phyloP scores from a whole-genome alignment of 2,888 invertebrate genomes.

The Eurytoma adleriae region DNA sequence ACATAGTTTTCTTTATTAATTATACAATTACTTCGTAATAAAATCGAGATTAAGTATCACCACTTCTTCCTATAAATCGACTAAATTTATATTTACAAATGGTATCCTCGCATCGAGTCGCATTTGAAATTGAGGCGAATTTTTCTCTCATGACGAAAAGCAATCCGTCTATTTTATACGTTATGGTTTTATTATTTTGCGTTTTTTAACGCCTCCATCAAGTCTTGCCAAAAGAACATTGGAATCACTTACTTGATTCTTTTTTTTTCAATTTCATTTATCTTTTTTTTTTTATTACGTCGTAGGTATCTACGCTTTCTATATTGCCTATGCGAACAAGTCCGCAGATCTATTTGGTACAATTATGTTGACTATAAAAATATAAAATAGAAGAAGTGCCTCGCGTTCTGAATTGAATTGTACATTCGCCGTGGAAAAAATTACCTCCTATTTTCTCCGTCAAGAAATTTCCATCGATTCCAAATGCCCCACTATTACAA shows the following conservation, averaged over 20 bases:
- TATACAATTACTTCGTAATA: constrained; percentile 60
- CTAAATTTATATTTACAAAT: constrained; percentile 49
- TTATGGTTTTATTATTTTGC: not conserved
- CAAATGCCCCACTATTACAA: constrained; percentile 26
- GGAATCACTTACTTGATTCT: not conserved
- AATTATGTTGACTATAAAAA: constrained; percentile 31
- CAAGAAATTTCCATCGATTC: constrained; percentile 39
- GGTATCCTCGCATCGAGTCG: constrained; percentile 12
- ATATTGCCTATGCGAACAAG: not conserved
- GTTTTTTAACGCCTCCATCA: not conserved
- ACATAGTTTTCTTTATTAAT: constrained; percentile 53
- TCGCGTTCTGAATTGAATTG: not conserved
- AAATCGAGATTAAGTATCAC: constrained; percentile 61
- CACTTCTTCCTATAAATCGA: constrained; percentile 40
- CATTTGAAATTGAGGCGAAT: constrained; percentile 45
- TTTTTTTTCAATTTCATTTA: not conserved
- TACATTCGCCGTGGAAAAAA: not conserved
- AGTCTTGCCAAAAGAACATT: not conserved
- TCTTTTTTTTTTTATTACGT: not conserved
- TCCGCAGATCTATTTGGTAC: not conserved
- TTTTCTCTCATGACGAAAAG: constrained; percentile 20
- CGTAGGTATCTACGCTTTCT: not conserved
- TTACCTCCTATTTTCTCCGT: not conserved
- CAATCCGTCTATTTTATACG: constrained; percentile 40
- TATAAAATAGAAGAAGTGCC: constrained; percentile 36